These are phyloP conservation scores for Clitarchus hookeri DNA, from an alignment of 2,888 invertebrate species.

Conservation along the genomic window DNA sequence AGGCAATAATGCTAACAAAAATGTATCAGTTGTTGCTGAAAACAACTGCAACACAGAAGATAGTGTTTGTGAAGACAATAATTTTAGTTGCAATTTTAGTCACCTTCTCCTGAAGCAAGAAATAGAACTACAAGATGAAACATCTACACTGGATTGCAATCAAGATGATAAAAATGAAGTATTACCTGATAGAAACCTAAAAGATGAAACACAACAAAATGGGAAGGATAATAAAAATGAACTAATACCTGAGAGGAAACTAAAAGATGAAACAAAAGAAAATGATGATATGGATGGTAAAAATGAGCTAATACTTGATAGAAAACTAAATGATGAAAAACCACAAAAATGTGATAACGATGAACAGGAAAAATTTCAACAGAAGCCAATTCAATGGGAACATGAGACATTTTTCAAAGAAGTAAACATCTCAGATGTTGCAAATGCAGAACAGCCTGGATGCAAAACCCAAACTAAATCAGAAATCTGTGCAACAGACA, in stretches of 20 bases:
- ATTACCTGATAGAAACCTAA: neutral
- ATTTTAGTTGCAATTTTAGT: neutral
- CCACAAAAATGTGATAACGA: neutral
- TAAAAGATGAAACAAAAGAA: neutral
- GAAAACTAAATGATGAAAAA: neutral
- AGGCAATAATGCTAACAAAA: neutral
- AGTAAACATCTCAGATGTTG: neutral
- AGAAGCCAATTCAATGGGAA: neutral
- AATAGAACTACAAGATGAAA: neutral
- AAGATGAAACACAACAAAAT: too few species aligned
- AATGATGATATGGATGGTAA: neutral
- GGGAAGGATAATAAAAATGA: neutral
- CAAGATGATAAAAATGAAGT: neutral
- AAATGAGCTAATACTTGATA: neutral
- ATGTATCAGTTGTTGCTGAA: neutral
- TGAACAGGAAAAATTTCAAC: neutral
- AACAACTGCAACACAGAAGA: neutral
- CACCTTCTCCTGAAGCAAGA: neutral
- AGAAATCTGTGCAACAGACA: neutral
- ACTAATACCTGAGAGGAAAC: neutral
- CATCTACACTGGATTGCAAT: neutral
- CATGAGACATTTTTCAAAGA: neutral
- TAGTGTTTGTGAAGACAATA: neutral
- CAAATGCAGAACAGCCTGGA: neutral
- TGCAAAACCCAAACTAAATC: neutral